phyloP scores from a whole-genome alignment of 2,797 vertebrate species.

The Ispidina lecontei region DNA sequence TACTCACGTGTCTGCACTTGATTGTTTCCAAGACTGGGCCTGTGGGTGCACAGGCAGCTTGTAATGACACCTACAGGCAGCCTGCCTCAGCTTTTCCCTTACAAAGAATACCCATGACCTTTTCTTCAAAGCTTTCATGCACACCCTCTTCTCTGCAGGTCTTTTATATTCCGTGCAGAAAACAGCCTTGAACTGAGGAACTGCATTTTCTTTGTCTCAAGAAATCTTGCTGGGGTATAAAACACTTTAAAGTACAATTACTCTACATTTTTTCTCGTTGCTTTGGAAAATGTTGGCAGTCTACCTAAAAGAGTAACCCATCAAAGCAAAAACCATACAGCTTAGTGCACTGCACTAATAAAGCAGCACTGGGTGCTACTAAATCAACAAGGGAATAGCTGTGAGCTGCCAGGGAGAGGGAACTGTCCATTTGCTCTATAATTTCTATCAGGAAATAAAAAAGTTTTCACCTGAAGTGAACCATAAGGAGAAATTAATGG shows the following conservation, averaged over 20 bases:
- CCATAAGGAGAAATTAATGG: neutral
- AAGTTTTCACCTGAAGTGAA: neutral
- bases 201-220: slow-evolving; percentile 28
- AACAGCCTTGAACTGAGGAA: slow-evolving; percentile 29
- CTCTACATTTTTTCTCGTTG: neutral
- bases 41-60: neutral
- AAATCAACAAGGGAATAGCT: neutral
- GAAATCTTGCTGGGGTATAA: slow-evolving; percentile 14
- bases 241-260: neutral
- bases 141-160: neutral
- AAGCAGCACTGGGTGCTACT: neutral
- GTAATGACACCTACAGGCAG: slow-evolving; percentile 38
- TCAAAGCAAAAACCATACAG: neutral
- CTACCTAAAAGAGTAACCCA: neutral
- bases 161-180: slow-evolving; percentile 7
- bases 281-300: neutral
- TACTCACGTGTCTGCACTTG: neutral
- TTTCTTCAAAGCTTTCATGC: slow-evolving; percentile 42
- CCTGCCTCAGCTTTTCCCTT: neutral
- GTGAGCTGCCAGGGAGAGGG: neutral
- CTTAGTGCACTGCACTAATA: neutral
- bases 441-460: neutral
- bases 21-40: slow-evolving; percentile 32
- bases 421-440: neutral
- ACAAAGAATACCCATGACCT: slow-evolving; percentile 22